phyloP scores from a whole-genome alignment of 2,113 vertebrate species.

The Chaenogobius annularis region DNA sequence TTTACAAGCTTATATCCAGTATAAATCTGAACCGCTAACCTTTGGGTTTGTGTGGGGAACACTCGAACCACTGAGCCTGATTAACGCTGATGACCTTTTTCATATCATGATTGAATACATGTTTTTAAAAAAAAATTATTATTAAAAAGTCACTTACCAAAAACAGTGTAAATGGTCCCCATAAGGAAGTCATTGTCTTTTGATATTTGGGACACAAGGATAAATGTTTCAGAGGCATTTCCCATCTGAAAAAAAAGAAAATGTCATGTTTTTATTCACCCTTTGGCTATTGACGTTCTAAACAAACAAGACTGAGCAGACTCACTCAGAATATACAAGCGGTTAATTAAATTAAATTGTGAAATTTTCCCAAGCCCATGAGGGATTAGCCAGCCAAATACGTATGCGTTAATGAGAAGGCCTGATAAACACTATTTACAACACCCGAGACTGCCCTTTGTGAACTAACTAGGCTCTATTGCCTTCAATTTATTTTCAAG shows the following conservation, averaged over 20 bases:
- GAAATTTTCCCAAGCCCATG: neutral
- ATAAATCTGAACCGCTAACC: too few species aligned
- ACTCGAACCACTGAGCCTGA: too few species aligned
- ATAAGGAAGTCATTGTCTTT: constrained; percentile 82
- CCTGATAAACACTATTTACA: neutral
- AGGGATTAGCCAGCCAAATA: neutral
- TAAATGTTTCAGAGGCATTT: constrained; percentile 74
- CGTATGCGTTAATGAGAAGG: neutral
- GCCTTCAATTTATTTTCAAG: neutral
- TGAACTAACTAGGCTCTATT: neutral
- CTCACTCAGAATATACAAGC: neutral
- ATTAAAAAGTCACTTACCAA: constrained; percentile 71
- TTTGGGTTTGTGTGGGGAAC: too few species aligned
- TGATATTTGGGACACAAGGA: constrained; percentile 77
- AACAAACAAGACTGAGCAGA: neutral
- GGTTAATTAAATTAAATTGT: neutral
- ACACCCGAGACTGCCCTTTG: neutral
- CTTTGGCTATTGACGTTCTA: constrained; percentile 6
- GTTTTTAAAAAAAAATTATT: neutral
- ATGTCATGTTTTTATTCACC: neutral
- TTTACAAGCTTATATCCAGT: too few species aligned
- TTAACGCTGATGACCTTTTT: too few species aligned
- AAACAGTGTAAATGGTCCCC: constrained; percentile 77
- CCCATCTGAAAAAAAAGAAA: constrained; percentile 75
- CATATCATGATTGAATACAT: too few species aligned